Evolutionary conservation across 2,113 vertebrate genomes (phyloP).

Genomic region (Pyrgilauda ruficollis): DNA sequence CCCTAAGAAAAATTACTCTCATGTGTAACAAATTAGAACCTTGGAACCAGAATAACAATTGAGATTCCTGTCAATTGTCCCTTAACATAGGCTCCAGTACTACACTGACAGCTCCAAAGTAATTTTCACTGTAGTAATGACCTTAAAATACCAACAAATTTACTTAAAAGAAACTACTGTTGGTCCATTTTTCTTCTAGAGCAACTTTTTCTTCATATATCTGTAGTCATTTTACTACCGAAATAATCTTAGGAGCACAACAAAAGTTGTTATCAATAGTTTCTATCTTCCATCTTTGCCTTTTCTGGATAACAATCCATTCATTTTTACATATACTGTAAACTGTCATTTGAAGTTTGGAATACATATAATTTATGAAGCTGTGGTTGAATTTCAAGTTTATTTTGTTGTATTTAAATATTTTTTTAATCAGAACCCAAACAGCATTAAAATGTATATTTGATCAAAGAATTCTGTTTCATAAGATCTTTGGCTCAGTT

Average conservation of each 20-base stretch:
- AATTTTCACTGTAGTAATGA: neutral
- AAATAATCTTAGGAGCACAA: neutral
- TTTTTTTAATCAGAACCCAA: neutral
- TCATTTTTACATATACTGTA: neutral
- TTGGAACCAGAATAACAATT: neutral
- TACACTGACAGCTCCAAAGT: neutral
- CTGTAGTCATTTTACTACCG: neutral
- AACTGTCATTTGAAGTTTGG: neutral
- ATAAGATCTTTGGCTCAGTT: neutral
- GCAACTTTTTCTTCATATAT: neutral
- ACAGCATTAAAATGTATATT: neutral
- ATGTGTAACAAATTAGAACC: neutral
- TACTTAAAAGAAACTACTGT: neutral
- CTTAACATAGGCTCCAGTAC: neutral
- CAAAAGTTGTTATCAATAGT: neutral
- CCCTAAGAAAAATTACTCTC: neutral
- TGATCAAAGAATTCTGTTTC: neutral
- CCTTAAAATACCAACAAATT: neutral
- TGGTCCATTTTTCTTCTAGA: neutral
- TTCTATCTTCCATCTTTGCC: neutral
- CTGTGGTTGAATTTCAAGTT: neutral
- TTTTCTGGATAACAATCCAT: neutral
- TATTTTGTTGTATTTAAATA: neutral
- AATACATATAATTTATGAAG: neutral
- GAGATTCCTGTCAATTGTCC: neutral